A percentile compares a stretch with the other conserved stretches of the same genome.
These are phyloP conservation scores for Chlamydotis undulata DNA, from an alignment of 2,113 vertebrate genomes.

Conservation along the genomic window DNA sequence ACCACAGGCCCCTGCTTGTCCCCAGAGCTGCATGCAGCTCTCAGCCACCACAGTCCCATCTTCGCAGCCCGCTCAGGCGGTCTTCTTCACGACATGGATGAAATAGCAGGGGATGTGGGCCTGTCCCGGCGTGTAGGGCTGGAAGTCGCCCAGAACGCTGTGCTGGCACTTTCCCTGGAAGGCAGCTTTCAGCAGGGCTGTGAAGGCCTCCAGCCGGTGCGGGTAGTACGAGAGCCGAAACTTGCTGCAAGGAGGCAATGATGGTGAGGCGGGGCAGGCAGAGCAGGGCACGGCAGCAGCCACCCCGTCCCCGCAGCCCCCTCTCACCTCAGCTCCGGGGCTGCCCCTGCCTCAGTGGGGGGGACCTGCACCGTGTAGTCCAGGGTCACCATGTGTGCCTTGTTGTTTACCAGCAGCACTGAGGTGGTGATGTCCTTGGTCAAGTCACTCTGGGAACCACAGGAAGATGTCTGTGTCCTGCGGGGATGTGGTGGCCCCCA, in stretches of 20 bases:
- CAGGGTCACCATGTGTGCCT: slow-evolving; percentile 95
- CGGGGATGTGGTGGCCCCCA: accelerated
- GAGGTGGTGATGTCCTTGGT: slow-evolving; percentile 95
- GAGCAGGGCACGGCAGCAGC: accelerated
- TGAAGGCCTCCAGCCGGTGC: slow-evolving; percentile 88
- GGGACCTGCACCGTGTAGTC: slow-evolving; percentile 94
- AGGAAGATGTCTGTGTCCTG: background rate
- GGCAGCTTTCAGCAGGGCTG: slow-evolving; percentile 81
- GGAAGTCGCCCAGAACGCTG: slow-evolving; percentile 89
- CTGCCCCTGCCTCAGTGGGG: slow-evolving; percentile 36
- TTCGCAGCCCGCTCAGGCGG: slow-evolving; percentile 17
- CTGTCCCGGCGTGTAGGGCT: slow-evolving; percentile 82
- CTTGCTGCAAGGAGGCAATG: slow-evolving; percentile 75
- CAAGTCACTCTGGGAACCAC: slow-evolving; percentile 85
- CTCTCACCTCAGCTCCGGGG: slow-evolving; percentile 86
- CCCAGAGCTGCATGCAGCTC: background rate
- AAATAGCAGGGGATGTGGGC: slow-evolving; percentile 89
- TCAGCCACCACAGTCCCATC: background rate
- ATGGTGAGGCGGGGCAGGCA: background rate
- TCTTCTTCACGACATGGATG: slow-evolving; percentile 93
- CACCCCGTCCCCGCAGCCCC: background rate
- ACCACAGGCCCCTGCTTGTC: background rate
- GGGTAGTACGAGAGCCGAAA: slow-evolving; percentile 97
- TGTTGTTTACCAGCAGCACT: slow-evolving; percentile 92
- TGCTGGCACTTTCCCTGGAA: slow-evolving; percentile 88